These are phyloP conservation scores for Carassius gibelio DNA, from an alignment of 2,113 vertebrate genomes.

Conservation along the genomic window DNA sequence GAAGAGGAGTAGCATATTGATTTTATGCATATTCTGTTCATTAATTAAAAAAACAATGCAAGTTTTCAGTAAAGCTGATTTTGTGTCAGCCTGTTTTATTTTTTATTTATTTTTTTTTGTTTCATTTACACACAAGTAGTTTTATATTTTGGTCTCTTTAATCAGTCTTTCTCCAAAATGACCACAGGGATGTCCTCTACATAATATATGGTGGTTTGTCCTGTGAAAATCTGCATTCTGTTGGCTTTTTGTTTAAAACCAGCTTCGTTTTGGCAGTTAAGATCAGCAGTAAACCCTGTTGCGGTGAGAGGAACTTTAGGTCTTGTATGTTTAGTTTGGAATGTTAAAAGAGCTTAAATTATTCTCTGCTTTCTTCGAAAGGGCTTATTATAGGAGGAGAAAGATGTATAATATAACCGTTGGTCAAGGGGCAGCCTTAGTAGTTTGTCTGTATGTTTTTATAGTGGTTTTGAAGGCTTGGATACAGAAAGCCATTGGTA, in stretches of 20 bases:
- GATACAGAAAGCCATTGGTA: constrained; percentile 21
- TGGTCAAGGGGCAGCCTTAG: neutral
- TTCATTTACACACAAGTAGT: neutral
- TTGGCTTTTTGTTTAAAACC: constrained; percentile 20
- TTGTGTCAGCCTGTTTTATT: neutral
- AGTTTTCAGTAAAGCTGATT: neutral
- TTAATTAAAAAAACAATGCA: too few relatives aligned
- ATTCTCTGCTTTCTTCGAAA: constrained; percentile 38
- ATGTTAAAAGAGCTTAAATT: constrained; percentile 28
- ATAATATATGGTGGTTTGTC: neutral
- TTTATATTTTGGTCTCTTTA: constrained; percentile 14
- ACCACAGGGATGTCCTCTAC: neutral
- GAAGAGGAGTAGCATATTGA: neutral
- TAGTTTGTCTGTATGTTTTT: constrained; percentile 35
- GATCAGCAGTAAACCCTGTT: constrained; percentile 6
- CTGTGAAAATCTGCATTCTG: constrained; percentile 24
- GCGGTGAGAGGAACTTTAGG: constrained; percentile 29
- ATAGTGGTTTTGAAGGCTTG: constrained; percentile 42
- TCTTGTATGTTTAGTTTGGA: constrained; percentile 25
- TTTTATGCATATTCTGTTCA: too few relatives aligned
- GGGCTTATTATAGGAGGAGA: neutral
- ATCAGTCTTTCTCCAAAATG: neutral
- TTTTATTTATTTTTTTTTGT: neutral
- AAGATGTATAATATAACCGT: constrained; percentile 12
- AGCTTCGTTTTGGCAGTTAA: constrained; percentile 32